Evolutionary conservation across 2,888 invertebrate species (phyloP).

Genomic region (Glaucopsyche alexis): DNA sequence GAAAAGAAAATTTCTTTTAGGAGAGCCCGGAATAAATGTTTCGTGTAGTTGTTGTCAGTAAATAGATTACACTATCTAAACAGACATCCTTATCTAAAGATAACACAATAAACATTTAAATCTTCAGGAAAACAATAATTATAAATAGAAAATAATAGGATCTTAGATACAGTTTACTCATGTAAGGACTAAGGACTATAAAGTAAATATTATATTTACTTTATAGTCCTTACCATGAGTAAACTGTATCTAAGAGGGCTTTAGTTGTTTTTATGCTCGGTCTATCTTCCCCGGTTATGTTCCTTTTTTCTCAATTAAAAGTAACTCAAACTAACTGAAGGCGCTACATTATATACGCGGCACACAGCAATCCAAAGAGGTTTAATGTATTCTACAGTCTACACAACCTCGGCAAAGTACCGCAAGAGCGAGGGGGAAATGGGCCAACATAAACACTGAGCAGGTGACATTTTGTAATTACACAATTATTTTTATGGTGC

Average conservation of each 20-base stretch:
- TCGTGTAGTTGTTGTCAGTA: not conserved
- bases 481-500: slow-evolving; percentile 38
- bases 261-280: too few species aligned
- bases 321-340: not conserved
- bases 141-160: not conserved
- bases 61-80: slow-evolving; percentile 7
- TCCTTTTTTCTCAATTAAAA: not conserved
- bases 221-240: too few species aligned
- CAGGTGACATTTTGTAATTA: slow-evolving; percentile 42
- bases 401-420: slow-evolving; percentile 33
- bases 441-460: slow-evolving; percentile 38
- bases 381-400: slow-evolving; percentile 24
- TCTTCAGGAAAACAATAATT: slow-evolving; percentile 1
- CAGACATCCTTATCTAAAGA: not conserved
- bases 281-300: too few species aligned
- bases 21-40: not conserved
- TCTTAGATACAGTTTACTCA: not conserved
- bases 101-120: slow-evolving; percentile 8
- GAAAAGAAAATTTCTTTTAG: not conserved
- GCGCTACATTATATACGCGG: slow-evolving; percentile 29
- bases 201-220: too few species aligned
- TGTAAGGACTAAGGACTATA: too few species aligned
- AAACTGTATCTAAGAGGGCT: too few species aligned
- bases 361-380: slow-evolving; percentile 32
- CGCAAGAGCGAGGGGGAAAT: slow-evolving; percentile 35